Evolutionary conservation across 1,140 invertebrate genomes (phyloP).

Genomic region (Phthorimaea operculella): DNA sequence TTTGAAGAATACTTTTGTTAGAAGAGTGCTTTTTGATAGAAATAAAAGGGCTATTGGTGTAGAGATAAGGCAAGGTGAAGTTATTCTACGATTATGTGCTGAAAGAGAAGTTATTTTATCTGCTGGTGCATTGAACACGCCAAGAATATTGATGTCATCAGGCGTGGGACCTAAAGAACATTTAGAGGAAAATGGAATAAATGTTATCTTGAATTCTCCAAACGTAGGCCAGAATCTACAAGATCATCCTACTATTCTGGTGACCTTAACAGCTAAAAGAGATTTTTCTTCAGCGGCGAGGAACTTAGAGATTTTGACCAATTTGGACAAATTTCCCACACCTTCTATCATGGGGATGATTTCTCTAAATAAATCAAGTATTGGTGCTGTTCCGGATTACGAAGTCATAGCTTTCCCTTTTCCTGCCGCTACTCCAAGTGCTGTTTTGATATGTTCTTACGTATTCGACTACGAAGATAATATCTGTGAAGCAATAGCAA

Average conservation of each 20-base stretch:
- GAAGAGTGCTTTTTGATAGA: slow-evolving; percentile 74
- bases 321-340: slow-evolving; percentile 15
- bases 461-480: slow-evolving; percentile 73
- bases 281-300: slow-evolving; percentile 14
- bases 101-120: slow-evolving; percentile 68
- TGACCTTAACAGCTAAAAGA: slow-evolving; percentile 17
- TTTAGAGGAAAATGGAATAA: slow-evolving; percentile 51
- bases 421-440: slow-evolving; percentile 52
- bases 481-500: slow-evolving; percentile 28
- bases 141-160: slow-evolving; percentile 61
- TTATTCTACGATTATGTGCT: slow-evolving; percentile 26
- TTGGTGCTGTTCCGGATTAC: slow-evolving; percentile 19
- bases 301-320: slow-evolving; percentile 13
- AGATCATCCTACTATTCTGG: slow-evolving; percentile 59
- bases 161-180: slow-evolving; percentile 55
- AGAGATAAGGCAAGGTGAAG: slow-evolving; percentile 48
- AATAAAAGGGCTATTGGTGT: slow-evolving; percentile 64
- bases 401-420: slow-evolving; percentile 25
- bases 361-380: slow-evolving; percentile 12
- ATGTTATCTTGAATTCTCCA: slow-evolving; percentile 66
- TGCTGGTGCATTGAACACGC: slow-evolving; percentile 64
- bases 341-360: slow-evolving; percentile 18
- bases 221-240: slow-evolving; percentile 77
- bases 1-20: slow-evolving; percentile 78
- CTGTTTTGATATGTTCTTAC: slow-evolving; percentile 77